Base-by-base conservation (phyloP, 2,888 invertebrate genomes). In the Allophyes oxyacanthae region DNA sequence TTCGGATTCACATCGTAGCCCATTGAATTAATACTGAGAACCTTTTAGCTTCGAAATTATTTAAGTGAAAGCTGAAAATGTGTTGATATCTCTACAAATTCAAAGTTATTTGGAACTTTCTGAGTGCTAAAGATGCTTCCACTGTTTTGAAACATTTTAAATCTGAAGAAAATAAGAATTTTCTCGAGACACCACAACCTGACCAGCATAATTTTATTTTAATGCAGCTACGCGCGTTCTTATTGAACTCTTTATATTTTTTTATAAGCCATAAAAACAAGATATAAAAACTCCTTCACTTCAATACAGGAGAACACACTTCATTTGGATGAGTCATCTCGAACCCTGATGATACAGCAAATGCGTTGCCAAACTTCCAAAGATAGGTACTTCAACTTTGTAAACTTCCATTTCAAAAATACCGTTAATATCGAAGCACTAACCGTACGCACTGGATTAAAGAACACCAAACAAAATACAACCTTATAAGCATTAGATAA, bases 391-490 rank as follows among this genome's bases (percentile, higher is more conserved):
- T 64, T 52, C 56, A 76, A 76, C 63, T 64, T 67, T 59, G 67
- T 46, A 54, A 72, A 67, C 43, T 63, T 76, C 56, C 54, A 63
- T 75, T 73, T 58, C 50, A 73, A 68, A 66, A 75, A 73, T 73
- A 71, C 57, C 57, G 49, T 60, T 68, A 68, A 62, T 62, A 65
- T 68, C 50, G 36, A 61, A 74, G 66, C 54, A 64, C 60, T 64
- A 65, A 45, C 62, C 53, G 52, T 64, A 74, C 72, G 65, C 75
- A 75, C 64, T 64, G 53, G 58, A 71, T 69, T 72, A 63, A 10
- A 58, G 32, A 37, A 49, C 28, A 42, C 1, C 49, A 13, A 53
- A 33, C 46, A 30, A 73, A 62, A 63, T 14, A 54, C 45, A 49
- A 59, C 59, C 64, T 52, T 70, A 48, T 36, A 14, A 8, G 6